A percentile compares a stretch with the other conserved stretches of the same genome.
These are phyloP conservation scores for Nannobrachium achirus DNA, from an alignment of 2,113 vertebrate species.

Conservation along the genomic window DNA sequence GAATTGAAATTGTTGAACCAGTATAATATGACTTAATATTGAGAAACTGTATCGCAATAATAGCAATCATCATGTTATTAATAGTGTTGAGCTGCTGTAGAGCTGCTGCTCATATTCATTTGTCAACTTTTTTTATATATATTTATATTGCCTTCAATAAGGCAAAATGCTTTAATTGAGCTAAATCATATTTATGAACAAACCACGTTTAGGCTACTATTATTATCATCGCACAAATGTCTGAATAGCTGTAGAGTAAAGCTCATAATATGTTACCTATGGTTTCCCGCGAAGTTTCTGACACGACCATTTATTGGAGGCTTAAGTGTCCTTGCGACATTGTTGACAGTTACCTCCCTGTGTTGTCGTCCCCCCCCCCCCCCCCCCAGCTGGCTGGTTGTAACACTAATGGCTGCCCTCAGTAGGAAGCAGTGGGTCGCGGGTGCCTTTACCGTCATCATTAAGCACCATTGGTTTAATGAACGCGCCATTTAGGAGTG, in stretches of 20 bases:
- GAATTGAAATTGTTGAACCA: too few relatives aligned
- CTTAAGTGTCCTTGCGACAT: constrained; percentile 71
- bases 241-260: background rate
- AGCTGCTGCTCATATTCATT: too few relatives aligned
- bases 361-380: constrained; percentile 20
- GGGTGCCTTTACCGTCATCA: constrained; percentile 77
- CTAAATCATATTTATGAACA: too few relatives aligned
- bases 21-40: too few relatives aligned
- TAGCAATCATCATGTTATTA: too few relatives aligned
- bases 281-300: background rate
- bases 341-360: constrained; percentile 55
- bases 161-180: too few relatives aligned
- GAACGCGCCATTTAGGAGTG: constrained; percentile 78
- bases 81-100: too few relatives aligned
- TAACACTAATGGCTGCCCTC: constrained; percentile 68
- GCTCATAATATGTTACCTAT: background rate
- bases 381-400: constrained; percentile 70
- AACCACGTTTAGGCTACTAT: too few relatives aligned
- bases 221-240: too few relatives aligned
- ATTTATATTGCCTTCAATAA: too few relatives aligned
- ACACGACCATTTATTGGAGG: constrained; percentile 53
- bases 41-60: too few relatives aligned
- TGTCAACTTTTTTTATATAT: too few relatives aligned
- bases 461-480: constrained; percentile 82
- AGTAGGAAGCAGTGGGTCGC: constrained; percentile 72